Conservation (phyloP, 2,113 vertebrate species). For the Labeo catla region DNA sequence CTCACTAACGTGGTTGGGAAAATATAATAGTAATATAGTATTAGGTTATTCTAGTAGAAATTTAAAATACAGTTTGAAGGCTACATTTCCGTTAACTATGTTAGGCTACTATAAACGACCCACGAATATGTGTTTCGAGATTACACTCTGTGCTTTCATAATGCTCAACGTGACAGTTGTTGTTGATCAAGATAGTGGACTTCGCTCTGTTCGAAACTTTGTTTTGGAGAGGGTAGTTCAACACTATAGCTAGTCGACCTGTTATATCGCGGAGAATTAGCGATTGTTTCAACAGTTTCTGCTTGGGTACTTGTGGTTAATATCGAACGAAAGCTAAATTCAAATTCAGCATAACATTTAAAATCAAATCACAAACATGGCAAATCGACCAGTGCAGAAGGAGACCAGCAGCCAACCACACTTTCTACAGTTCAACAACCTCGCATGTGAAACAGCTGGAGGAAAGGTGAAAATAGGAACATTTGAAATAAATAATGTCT, state of each 20-base stretch:
- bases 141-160: not conserved
- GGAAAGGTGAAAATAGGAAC: constrained; percentile 69
- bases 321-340: not conserved
- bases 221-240: not conserved
- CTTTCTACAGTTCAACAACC: constrained; percentile 76
- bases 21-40: not conserved
- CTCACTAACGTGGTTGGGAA: not conserved
- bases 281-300: not conserved
- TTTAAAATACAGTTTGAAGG: no score
- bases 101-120: not conserved
- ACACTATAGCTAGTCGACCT: constrained; percentile 18
- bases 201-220: constrained; percentile 39
- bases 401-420: constrained; percentile 49
- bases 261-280: constrained; percentile 14
- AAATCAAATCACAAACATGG: constrained; percentile 49
- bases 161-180: not conserved
- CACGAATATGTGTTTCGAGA: not conserved
- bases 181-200: constrained; percentile 23
- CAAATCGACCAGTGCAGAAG: constrained; percentile 50
- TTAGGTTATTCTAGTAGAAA: not conserved
- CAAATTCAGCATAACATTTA: not conserved
- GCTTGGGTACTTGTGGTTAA: not conserved
- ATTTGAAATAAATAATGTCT: not conserved
- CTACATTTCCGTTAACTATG: not conserved
- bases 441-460: constrained; percentile 71